Percentiles rank a stretch among this genome's conserved stretches.
Conservation (phyloP, 1,140 invertebrate species). For the Drosophila bocki region DNA sequence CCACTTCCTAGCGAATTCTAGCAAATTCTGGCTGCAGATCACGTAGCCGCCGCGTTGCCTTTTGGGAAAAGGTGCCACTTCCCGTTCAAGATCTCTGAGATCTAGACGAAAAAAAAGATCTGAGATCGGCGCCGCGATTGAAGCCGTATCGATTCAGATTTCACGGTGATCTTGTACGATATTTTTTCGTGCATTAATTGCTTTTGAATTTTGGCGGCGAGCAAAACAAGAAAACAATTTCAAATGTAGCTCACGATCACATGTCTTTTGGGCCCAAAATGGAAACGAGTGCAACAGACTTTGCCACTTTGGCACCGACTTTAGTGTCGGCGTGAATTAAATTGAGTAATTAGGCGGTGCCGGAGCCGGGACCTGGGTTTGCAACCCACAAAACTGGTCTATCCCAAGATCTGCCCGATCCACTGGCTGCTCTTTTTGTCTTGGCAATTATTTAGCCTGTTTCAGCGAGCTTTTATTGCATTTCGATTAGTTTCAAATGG, state of each 20-base stretch:
- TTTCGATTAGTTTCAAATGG: conserved; percentile 61
- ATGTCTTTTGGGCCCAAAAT: conserved; percentile 40
- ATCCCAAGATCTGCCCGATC: conserved; percentile 27
- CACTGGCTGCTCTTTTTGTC: conserved; percentile 17
- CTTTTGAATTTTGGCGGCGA: conserved; percentile 37
- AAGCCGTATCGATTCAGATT: conserved; percentile 22
- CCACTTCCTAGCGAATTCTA: conserved; percentile 23
- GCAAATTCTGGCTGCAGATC: conserved; percentile 12
- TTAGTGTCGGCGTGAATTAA: conserved; percentile 58
- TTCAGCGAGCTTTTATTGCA: conserved; percentile 72
- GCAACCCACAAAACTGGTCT: conserved; percentile 29
- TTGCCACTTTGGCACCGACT: conserved; percentile 38
- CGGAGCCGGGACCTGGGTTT: conserved; percentile 10
- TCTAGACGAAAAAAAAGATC: too few relatives aligned
- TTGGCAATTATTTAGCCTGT: conserved; percentile 54
- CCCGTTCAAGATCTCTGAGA: conserved; percentile 31
- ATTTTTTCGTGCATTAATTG: conserved; percentile 68
- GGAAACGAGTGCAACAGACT: conserved; percentile 43
- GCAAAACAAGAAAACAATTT: conserved; percentile 38
- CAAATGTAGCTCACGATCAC: conserved; percentile 74
- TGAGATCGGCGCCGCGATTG: conserved; percentile 46
- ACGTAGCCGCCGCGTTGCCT: conserved; percentile 21
- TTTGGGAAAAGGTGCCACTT: conserved; percentile 35
- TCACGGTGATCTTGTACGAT: conserved; percentile 71
- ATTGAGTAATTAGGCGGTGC: conserved; percentile 72